Evolutionary conservation across 2,797 vertebrate species (phyloP), one percentile per base, ranked within the genome.

Genomic region (Paedocypris micromegethes): DNA sequence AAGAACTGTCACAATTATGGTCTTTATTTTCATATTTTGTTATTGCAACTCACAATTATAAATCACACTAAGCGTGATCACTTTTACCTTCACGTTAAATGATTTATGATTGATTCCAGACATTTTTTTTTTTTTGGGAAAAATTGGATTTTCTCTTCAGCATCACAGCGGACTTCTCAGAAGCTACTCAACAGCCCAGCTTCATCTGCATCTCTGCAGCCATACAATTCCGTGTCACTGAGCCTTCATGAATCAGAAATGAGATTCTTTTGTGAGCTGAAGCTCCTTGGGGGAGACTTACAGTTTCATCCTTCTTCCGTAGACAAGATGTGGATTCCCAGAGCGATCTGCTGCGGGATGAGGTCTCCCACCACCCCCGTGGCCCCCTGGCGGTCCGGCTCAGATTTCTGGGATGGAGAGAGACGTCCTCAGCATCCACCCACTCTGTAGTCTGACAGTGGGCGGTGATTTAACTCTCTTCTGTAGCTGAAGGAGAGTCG

Each of bases 401-500:
- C 9, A 59, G 44, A 69, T 44, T 51, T 58, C 52, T 56, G 56
- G 50, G 43, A 62, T 75, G 51, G 50, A 66, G 23, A 23, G 23
- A 23, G 57, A 66, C 9, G 52, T 66, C 64, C 60, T 71, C 64
- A 50, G 64, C 61, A 65, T 58, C 65, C 67, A 63, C 68, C 68
- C 54, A 67, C 68, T 71, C 59, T 6, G 58, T 6, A 61, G 55
- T 59, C 42, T 57, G 66, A 56, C 64, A 45, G 72, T 76, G 74
- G 72, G 72, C 74, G 69, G 66, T 69, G 62, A 76, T 78, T 76
- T 73, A 69, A 59, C 66, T 68, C 58, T 64, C 38, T 52, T 68
- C 62, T 74, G 62, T 71, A 69, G 64, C 47, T 53, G 50, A 56
- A 49, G 56, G 56, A 77, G 50, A 56, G 43, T 64, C 63, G 65